Evolutionary conservation across 2,888 invertebrate species (phyloP).

Genomic region (Eristalis intricaria): DNA sequence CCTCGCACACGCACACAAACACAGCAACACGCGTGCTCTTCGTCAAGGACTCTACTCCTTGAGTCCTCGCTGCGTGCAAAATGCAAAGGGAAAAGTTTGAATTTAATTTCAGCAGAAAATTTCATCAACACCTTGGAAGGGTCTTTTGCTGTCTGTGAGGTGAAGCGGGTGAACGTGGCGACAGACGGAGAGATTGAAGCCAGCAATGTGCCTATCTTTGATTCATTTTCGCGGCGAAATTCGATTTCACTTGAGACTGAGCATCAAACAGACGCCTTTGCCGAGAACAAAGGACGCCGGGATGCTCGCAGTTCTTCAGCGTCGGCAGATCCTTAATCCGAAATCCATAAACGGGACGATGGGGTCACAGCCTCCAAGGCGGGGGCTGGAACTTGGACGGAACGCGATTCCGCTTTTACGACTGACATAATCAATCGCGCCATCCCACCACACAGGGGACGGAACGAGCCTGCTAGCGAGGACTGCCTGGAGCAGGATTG

Average conservation of each 20-base stretch:
- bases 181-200: not conserved
- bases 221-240: constrained; percentile 34
- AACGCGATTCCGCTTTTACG: constrained; percentile 7
- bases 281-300: constrained; percentile 1
- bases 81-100: constrained; percentile 43
- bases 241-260: constrained; percentile 22
- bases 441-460: not conserved
- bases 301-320: constrained; percentile 12
- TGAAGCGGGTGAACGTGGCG: not conserved
- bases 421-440: constrained; percentile 21
- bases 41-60: constrained; percentile 4
- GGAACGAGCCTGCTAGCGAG: not conserved
- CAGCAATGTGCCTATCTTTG: constrained; percentile 1
- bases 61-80: constrained; percentile 1
- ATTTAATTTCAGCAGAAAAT: constrained; percentile 58
- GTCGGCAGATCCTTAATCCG: constrained; percentile 14
- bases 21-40: not conserved
- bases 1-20: not conserved
- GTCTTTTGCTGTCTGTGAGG: constrained; percentile 1
- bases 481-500: not conserved
- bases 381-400: too few relatives aligned
- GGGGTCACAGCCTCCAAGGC: not conserved
- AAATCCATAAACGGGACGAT: constrained; percentile 5
- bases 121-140: constrained; percentile 43
- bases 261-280: not conserved